These are phyloP conservation scores for Flexamia atlantica DNA, from an alignment of 2,888 invertebrate species.

Conservation along the genomic window DNA sequence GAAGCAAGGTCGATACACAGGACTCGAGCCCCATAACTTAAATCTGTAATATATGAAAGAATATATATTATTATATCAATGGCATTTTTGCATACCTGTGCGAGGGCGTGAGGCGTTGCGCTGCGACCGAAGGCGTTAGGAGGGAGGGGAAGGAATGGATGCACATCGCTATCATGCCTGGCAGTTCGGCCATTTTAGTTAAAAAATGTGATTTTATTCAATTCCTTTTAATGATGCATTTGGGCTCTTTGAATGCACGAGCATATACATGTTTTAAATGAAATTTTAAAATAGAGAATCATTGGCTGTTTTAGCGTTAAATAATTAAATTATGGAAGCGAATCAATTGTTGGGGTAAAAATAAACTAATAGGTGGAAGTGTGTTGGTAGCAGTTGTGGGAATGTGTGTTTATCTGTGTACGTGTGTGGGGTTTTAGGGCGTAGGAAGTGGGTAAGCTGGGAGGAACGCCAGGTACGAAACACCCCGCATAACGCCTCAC, in stretches of 20 bases:
- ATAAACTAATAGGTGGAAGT: conserved; percentile 2
- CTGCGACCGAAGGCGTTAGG: conserved; percentile 35
- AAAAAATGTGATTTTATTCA: not conserved
- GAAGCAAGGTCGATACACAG: too few species aligned
- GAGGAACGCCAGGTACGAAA: conserved; percentile 30
- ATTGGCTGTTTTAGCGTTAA: not conserved
- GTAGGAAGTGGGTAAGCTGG: conserved; percentile 20
- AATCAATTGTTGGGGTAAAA: not conserved
- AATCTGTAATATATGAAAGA: too few species aligned
- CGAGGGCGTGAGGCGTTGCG: conserved; percentile 29
- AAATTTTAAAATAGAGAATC: not conserved
- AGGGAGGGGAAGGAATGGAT: conserved; percentile 17
- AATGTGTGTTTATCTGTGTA: not conserved
- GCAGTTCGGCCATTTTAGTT: conserved; percentile 30
- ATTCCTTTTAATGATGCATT: not conserved
- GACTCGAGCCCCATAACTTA: too few species aligned
- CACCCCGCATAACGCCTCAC: conserved; percentile 40
- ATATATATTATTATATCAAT: not conserved
- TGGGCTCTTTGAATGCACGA: not conserved
- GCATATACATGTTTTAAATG: conserved; percentile 1
- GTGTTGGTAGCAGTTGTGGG: not conserved
- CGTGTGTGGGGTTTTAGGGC: conserved; percentile 6
- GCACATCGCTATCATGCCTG: conserved; percentile 31
- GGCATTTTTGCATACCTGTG: conserved; percentile 1
- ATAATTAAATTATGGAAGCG: not conserved